These are phyloP conservation scores for Glaucidium brasilianum DNA, from an alignment of 2,113 vertebrate genomes.

Conservation along the genomic window DNA sequence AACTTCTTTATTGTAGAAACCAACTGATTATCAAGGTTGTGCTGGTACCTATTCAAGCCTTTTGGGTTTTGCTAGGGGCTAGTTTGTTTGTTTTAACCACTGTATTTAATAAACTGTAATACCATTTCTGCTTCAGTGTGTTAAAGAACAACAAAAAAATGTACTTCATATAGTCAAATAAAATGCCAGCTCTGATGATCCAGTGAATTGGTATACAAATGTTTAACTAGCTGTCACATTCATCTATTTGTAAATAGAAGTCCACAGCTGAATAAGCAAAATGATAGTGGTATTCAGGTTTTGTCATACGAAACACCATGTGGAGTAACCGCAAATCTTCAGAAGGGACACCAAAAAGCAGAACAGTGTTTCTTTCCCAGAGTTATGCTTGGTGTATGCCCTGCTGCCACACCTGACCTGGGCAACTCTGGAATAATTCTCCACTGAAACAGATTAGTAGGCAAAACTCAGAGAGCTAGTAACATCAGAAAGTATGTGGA, in stretches of 20 bases:
- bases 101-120: background rate
- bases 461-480: background rate
- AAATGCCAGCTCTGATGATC: background rate
- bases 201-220: background rate
- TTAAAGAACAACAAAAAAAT: background rate
- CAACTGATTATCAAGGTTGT: background rate
- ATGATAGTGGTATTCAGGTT: background rate
- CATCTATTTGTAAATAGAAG: background rate
- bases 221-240: background rate
- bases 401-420: background rate
- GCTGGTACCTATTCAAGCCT: background rate
- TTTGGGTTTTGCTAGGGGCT: background rate
- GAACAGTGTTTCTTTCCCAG: background rate
- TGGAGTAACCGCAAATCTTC: background rate
- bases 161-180: background rate
- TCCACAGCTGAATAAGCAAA: background rate
- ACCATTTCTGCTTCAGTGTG: background rate
- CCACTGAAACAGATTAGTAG: background rate
- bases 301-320: background rate
- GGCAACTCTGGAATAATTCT: background rate
- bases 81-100: background rate
- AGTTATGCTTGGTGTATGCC: background rate
- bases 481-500: background rate
- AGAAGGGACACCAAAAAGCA: background rate
- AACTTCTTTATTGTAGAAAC: background rate